Conservation (phyloP, 2,113 vertebrate species). For the Caloenas nicobarica region DNA sequence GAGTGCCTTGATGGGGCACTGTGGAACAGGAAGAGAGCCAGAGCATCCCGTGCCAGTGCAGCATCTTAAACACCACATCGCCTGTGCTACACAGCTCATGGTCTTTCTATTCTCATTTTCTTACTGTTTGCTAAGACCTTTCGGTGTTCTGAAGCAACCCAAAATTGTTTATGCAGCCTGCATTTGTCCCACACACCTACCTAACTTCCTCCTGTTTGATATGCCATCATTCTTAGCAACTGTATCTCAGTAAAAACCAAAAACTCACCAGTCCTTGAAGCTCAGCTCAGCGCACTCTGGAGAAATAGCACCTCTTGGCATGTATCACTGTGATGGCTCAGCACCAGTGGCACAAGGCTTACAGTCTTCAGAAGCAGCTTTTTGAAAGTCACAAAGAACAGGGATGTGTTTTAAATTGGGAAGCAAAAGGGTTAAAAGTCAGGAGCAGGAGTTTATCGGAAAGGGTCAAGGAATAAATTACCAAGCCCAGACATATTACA, state of each 20-base stretch:
- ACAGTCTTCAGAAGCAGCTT: neutral
- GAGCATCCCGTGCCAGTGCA: neutral
- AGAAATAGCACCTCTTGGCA: neutral
- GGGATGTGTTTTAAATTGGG: neutral
- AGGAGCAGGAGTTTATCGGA: neutral
- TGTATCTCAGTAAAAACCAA: neutral
- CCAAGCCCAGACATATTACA: neutral
- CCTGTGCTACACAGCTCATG: rapidly evolving
- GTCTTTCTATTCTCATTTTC: neutral
- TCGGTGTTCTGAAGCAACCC: neutral
- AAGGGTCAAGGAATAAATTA: neutral
- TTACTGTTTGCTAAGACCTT: neutral
- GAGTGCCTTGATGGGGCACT: rapidly evolving
- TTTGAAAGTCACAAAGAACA: neutral
- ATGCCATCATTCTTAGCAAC: neutral
- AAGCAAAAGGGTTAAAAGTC: neutral
- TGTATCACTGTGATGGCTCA: neutral
- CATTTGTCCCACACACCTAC: neutral
- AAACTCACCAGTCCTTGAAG: neutral
- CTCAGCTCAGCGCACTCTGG: neutral
- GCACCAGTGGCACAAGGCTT: neutral
- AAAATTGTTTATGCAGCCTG: neutral
- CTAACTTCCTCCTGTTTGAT: rapidly evolving
- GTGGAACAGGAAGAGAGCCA: neutral
- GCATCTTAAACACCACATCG: neutral